A percentile compares a stretch with the other conserved stretches of the same genome.
These are phyloP conservation scores for Macaria notata DNA, from an alignment of 2,888 invertebrate genomes.

Conservation along the genomic window DNA sequence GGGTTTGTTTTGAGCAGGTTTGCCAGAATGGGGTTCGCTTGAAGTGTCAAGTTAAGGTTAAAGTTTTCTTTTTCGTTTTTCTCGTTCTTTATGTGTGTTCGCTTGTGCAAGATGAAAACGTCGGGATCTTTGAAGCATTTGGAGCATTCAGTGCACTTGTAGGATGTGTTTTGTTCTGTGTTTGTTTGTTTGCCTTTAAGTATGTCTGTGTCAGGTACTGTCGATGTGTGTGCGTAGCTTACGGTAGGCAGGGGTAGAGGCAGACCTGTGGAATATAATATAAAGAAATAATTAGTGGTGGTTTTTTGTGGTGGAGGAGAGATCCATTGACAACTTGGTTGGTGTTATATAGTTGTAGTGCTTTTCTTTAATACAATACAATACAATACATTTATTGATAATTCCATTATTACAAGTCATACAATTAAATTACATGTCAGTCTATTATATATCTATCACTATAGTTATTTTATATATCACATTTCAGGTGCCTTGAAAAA, in stretches of 20 bases:
- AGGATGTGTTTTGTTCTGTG: conserved; percentile 40
- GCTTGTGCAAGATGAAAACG: conserved; percentile 61
- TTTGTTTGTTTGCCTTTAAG: conserved; percentile 23
- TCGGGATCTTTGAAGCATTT: conserved; percentile 76
- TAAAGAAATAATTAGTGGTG: no score
- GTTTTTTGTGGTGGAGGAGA: no score
- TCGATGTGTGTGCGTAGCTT: conserved; percentile 20
- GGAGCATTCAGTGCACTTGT: conserved; percentile 62
- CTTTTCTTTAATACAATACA: no score
- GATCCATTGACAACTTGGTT: no score
- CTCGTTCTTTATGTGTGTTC: conserved; percentile 45
- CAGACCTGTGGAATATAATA: conserved; percentile 6
- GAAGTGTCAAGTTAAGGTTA: conserved; percentile 52
- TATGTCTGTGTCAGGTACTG: conserved; percentile 20
- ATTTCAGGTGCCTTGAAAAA: no score
- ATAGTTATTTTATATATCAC: no score
- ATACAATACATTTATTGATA: no score
- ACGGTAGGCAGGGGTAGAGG: conserved; percentile 1
- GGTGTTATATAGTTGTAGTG: no score
- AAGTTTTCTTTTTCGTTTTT: conserved; percentile 52
- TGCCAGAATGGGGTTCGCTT: conserved; percentile 68
- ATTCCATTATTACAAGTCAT: no score
- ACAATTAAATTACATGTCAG: no score
- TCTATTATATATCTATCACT: no score
- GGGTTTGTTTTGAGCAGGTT: conserved; percentile 54